Base-by-base conservation (phyloP, 2,797 vertebrate species). In the Lacerta viridis region DNA sequence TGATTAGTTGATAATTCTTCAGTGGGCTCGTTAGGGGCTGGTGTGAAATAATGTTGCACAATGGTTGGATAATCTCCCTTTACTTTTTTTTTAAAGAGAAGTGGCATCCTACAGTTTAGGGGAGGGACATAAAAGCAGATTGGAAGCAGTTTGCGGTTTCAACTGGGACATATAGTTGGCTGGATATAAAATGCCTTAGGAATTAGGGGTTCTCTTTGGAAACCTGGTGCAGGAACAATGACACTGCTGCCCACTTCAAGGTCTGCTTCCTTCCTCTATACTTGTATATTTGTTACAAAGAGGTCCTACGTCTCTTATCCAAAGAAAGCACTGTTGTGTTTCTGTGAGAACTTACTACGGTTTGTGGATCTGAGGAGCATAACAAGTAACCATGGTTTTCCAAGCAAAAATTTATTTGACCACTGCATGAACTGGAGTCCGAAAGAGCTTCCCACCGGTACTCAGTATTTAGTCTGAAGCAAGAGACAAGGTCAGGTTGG, bases 381-480 rank as follows among this genome's bases (percentile, higher is more conserved):
- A 82, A 88, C 3, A 5, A 89, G 83, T 5, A 2, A 87, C 84
- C 46, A 89, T 36, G 4, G 36, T 84, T 86, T n/a, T 43, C 74
- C 88, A 7, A 25, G 4, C 3, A 88, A 83, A 90, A 96, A 41
- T 25, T 84, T 0, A 79, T 81, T 84, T 85, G 29, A 36, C 88
- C 69, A n/a, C 71, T 81, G 23, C 36, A n/a, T 82, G 85, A 93
- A 87, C 29, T 79, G 89, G 39, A 43, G 78, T 41, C 85, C 50
- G 29, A 77, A n/a, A 10, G 80, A 90, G 33, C 13, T 75, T 85
- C 23, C 59, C 8, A 20, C 9, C 50, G 79, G 64, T 43, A 64
- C 18, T 86, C 50, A 85, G 87, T 29, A 3, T 83, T 64, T 85
- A 91, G 29, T 92, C 75, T 86, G 89, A 85, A 91, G 71, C 55